Base-by-base conservation (phyloP, 2,797 vertebrate species). In the Sandelia bainsii region DNA sequence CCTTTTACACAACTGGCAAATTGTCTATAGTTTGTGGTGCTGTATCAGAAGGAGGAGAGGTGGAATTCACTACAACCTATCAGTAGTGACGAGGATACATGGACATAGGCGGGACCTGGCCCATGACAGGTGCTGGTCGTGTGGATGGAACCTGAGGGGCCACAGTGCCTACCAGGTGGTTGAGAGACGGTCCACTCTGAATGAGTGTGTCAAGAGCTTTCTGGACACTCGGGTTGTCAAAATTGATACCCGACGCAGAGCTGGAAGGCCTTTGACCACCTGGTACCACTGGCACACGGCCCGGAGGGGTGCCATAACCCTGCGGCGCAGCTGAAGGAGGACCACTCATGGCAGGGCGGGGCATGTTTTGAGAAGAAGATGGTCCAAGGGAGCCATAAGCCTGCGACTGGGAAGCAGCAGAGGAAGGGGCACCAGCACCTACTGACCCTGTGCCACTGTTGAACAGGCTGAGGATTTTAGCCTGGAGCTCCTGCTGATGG, bases 391-490 rank as follows among this genome's bases (percentile, higher is more conserved):
- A 86, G 49, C 81, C 17, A 25, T 95, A 95, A 4, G 72, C 56
- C 70, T 91, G 92, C 0, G 84, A 1, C 72, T 84, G 82, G 0
- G 90, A 20, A 2, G 71, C 62, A 0, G 81, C 46, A 1, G 86
- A 11, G 0, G 89, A 9, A 0, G 79, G 52, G 0, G 62, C 71
- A 0, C 75, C 63, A 1, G 27, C 0, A 3, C 39, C 34, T 0
- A 51, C 23, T 1, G 81, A 48, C 0, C 92, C 92, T 0, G 91
- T 83, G 50, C 96, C 96, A 0, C 96, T 99, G 87, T 97, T 99
- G 88, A 99, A 99, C 63, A 99, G 95, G 82, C 98, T 99, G 85
- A 99, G 97, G 89, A 99, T 99, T 91, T 98, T 99, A 74, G 98
- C 97, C 90, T 99, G 98, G 73, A 99, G 95, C 93, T 99, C 98